Conservation (phyloP, 2,888 invertebrate species). For the Adela reaumurella region DNA sequence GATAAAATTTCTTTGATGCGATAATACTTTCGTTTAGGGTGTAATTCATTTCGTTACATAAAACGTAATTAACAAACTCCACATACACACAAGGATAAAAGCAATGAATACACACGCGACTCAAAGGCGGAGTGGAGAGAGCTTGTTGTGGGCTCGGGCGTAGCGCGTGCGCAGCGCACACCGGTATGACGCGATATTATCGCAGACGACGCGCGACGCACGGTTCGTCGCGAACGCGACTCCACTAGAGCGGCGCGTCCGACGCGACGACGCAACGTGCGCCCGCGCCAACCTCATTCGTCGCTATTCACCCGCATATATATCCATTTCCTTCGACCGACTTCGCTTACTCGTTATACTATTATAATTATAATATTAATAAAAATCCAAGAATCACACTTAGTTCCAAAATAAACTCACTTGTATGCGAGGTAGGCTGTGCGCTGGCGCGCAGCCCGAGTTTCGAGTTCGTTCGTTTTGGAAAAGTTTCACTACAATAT, state of each 20-base stretch:
- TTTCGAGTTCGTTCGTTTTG: constrained; percentile 61
- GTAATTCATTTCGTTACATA: constrained; percentile 36
- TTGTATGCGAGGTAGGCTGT: constrained; percentile 70
- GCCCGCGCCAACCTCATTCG: neutral
- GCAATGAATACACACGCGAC: constrained; percentile 32
- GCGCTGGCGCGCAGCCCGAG: constrained; percentile 56
- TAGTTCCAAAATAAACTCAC: constrained; percentile 74
- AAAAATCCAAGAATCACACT: constrained; percentile 70
- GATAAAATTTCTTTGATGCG: constrained; percentile 56
- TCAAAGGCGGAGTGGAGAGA: constrained; percentile 15
- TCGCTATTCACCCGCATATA: constrained; percentile 19
- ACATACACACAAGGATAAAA: constrained; percentile 40
- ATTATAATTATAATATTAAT: constrained; percentile 57
- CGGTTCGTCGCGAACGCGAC: too few species aligned
- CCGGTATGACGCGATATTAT: too few species aligned
- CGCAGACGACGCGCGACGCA: neutral
- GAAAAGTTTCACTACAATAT: constrained; percentile 57
- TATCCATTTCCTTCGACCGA: constrained; percentile 30
- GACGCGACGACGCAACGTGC: too few species aligned
- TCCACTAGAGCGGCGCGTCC: too few species aligned
- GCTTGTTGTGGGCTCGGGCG: constrained; percentile 14
- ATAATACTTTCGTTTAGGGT: constrained; percentile 51
- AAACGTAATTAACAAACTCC: constrained; percentile 46
- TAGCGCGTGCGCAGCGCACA: constrained; percentile 16
- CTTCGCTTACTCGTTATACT: constrained; percentile 20